A percentile compares a stretch with the other conserved stretches of the same genome.
Conservation (phyloP, 2,888 invertebrate species). For the Dinocampus coccinellae region DNA sequence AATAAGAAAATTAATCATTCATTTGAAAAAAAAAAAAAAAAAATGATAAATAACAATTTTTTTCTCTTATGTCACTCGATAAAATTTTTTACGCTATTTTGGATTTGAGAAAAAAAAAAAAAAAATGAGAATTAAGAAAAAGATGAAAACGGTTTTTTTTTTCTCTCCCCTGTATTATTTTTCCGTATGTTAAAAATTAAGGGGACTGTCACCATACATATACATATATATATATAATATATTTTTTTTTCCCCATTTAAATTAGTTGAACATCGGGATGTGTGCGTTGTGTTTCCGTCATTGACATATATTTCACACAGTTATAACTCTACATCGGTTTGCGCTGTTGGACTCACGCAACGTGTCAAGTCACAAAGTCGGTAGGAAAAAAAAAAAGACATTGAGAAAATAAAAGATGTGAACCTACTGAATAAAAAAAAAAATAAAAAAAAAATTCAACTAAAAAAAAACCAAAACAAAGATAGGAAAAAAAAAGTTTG, state of each 20-base stretch:
- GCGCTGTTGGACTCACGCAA: not conserved
- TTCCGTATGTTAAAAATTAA: not conserved
- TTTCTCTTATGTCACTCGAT: too few species aligned
- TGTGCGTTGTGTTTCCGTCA: not conserved
- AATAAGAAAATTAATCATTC: too few species aligned
- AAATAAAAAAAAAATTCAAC: not conserved
- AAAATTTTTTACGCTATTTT: too few species aligned
- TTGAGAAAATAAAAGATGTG: too few species aligned
- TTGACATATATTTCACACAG: not conserved
- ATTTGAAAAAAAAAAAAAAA: too few species aligned
- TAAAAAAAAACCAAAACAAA: not conserved
- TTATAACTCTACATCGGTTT: too few species aligned
- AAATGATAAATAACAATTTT: too few species aligned
- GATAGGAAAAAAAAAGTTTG: not conserved
- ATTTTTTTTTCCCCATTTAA: not conserved
- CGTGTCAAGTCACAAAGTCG: not conserved
- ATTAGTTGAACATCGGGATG: not conserved
- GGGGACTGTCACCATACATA: not conserved
- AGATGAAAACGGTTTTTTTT: too few species aligned
- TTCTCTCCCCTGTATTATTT: not conserved
- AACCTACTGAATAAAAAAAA: too few species aligned
- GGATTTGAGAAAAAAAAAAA: not conserved
- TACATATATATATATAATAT: too few species aligned
- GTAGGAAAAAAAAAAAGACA: not conserved
- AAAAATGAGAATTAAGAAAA: not conserved